phyloP scores from a whole-genome alignment of 2,888 invertebrate species.

The Cinara cedri region DNA sequence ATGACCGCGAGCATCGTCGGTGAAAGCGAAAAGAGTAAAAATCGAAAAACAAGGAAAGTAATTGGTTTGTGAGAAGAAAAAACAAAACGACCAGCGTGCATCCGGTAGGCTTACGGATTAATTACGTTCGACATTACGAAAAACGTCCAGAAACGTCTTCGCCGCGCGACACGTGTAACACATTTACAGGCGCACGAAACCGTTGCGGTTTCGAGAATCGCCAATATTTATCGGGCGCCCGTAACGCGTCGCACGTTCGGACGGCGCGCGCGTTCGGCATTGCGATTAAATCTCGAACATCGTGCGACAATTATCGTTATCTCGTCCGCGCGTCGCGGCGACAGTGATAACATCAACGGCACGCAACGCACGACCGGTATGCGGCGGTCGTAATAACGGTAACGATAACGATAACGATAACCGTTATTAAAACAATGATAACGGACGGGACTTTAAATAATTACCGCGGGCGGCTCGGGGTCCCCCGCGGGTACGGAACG shows the following conservation, averaged over 20 bases:
- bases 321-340: neutral
- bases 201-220: neutral
- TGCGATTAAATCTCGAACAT: constrained; percentile 30
- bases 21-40: neutral
- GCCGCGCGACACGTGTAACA: no score
- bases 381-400: neutral
- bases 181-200: neutral
- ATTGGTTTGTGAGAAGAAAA: no score
- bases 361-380: no score
- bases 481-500: no score
- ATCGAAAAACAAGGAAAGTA: constrained; percentile 1
- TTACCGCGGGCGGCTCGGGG: neutral
- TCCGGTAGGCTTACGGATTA: no score
- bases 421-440: neutral
- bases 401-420: neutral
- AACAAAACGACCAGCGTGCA: neutral
- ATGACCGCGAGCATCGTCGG: neutral
- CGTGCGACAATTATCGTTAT: constrained; percentile 13
- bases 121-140: no score
- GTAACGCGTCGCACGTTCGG: no score
- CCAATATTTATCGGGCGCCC: neutral
- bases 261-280: no score
- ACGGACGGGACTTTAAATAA: constrained; percentile 33
- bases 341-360: no score
- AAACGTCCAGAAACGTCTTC: no score